phyloP scores from a whole-genome alignment of 2,888 invertebrate species.

The Chalcosyrphus nemorum region DNA sequence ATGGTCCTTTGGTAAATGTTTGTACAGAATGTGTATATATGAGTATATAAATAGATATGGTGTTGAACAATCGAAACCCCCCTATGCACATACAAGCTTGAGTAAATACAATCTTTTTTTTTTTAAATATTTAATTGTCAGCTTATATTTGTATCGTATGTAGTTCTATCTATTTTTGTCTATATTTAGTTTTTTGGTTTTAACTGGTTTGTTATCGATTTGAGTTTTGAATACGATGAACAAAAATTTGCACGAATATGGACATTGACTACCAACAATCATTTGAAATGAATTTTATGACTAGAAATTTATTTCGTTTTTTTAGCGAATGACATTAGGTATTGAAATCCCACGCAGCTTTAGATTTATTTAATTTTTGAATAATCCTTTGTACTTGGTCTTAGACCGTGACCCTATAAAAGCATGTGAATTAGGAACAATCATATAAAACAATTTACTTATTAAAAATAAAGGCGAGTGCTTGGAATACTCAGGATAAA shows the following conservation, averaged over 20 bases:
- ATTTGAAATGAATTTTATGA: slow-evolving; percentile 19
- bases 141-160: slow-evolving; percentile 43
- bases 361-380: slow-evolving; percentile 4
- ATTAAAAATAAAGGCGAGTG: not conserved
- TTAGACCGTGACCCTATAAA: slow-evolving; percentile 6
- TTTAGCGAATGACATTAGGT: slow-evolving; percentile 39
- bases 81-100: slow-evolving; percentile 60
- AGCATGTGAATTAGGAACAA: slow-evolving; percentile 56
- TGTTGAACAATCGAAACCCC: slow-evolving; percentile 56
- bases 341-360: slow-evolving; percentile 34
- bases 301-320: slow-evolving; percentile 14
- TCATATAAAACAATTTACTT: slow-evolving; percentile 54
- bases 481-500: not conserved
- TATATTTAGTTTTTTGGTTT: not conserved
- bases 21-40: slow-evolving; percentile 63
- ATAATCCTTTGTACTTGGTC: not conserved
- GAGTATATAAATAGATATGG: slow-evolving; percentile 50
- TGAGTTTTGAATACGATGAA: slow-evolving; percentile 23
- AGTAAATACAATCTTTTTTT: slow-evolving; percentile 27
- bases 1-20: slow-evolving; percentile 67
- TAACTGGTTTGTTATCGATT: slow-evolving; percentile 4
- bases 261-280: slow-evolving; percentile 47
- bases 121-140: slow-evolving; percentile 12
- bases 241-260: slow-evolving; percentile 58
- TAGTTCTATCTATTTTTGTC: slow-evolving; percentile 13